A percentile compares a stretch with the other conserved stretches of the same genome.
These are phyloP conservation scores for Dendrolimus punctatus DNA, from an alignment of 1,140 invertebrate genomes.

Conservation along the genomic window DNA sequence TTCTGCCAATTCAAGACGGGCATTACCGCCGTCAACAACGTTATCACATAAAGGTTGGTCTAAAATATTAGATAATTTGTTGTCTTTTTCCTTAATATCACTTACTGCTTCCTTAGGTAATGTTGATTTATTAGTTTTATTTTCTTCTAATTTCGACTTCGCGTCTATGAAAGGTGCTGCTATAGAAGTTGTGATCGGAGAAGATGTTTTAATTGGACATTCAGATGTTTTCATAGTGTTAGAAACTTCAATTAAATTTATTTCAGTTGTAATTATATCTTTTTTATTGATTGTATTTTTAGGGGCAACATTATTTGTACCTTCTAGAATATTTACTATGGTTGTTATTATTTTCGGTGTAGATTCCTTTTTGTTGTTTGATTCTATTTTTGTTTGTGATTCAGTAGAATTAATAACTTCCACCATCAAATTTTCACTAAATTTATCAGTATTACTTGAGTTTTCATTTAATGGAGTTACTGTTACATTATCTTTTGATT, in stretches of 20 bases:
- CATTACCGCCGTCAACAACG: constrained; percentile 70
- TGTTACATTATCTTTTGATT: neutral
- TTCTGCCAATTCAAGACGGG: constrained; percentile 79
- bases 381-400: no score
- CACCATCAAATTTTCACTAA: no score
- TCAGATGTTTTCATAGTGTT: constrained; percentile 9
- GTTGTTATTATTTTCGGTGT: no score
- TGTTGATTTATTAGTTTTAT: constrained; percentile 24
- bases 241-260: constrained; percentile 5
- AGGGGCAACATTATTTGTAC: constrained; percentile 5
- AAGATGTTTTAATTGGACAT: neutral
- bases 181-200: neutral
- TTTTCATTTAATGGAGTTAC: no score
- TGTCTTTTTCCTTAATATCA: constrained; percentile 58
- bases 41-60: constrained; percentile 68
- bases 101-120: constrained; percentile 19
- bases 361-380: no score
- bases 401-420: no score
- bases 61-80: constrained; percentile 60
- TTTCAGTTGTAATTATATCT: constrained; percentile 10
- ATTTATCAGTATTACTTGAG: no score
- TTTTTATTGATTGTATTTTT: constrained; percentile 6
- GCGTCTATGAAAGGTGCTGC: neutral
- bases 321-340: neutral
- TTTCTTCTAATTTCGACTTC: constrained; percentile 7